A percentile compares a stretch with the other conserved stretches of the same genome.
phyloP scores from a whole-genome alignment of 2,797 vertebrate genomes.

The Sebastes elongatus region DNA sequence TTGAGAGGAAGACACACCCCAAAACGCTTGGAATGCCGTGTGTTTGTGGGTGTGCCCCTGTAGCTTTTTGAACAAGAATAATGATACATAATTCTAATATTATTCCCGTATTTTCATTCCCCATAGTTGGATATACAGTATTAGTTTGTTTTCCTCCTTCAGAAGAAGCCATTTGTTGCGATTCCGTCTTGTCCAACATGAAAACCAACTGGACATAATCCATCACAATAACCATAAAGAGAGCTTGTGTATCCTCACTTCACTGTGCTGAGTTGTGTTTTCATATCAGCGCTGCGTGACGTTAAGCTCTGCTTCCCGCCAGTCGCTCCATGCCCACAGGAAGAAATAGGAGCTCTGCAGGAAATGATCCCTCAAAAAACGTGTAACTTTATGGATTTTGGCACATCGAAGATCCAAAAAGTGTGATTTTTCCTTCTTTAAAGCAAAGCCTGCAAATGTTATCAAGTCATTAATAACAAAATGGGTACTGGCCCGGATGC shows the following conservation, averaged over 20 bases:
- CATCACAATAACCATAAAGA: constrained; percentile 26
- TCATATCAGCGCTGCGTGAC: constrained; percentile 40
- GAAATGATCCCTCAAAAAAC: constrained; percentile 33
- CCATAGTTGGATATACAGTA: neutral
- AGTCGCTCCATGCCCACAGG: constrained; percentile 26
- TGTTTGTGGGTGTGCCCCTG: neutral
- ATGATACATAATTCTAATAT: neutral
- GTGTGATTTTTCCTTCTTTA: constrained; percentile 6
- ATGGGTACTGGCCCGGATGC: neutral
- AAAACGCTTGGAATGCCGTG: neutral
- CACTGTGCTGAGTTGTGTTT: constrained; percentile 35
- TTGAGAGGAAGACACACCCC: constrained; percentile 22
- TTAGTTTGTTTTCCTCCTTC: neutral
- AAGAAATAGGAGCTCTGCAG: constrained; percentile 30
- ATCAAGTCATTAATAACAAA: constrained; percentile 9
- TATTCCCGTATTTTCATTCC: neutral
- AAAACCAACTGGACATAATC: neutral
- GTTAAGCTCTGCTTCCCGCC: constrained; percentile 28
- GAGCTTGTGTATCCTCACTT: neutral
- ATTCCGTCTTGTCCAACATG: neutral
- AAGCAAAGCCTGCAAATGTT: constrained; percentile 33
- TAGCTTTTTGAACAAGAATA: neutral
- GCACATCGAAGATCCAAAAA: constrained; percentile 2
- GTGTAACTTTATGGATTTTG: constrained; percentile 18
- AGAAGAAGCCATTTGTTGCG: neutral